Base-by-base conservation (phyloP, 2,888 invertebrate species). In the Labia minor region DNA sequence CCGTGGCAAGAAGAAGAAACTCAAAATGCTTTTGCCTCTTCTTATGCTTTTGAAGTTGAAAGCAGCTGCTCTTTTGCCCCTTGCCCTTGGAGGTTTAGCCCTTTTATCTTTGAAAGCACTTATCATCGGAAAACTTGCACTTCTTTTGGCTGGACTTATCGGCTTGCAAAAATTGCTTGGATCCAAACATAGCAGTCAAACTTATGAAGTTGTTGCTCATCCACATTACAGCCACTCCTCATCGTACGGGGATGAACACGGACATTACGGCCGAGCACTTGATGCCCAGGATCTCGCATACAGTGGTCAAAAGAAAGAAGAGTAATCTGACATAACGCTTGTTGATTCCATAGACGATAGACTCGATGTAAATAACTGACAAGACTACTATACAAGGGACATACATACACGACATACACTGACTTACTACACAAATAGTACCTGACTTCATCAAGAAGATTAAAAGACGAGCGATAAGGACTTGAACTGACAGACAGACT, bases 51-150 rank as follows among this genome's bases (percentile, higher is more conserved):
- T 91, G 75, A 89, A 90, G 75, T 78, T 92, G 76, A 92, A 92
- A 81, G 86, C 85, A 68, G 89, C 89, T 71, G 86, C 88, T 26
- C 81, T 92, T 70, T 85, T 90, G 73, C 91, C 91, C 26, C 79
- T 92, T 71, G 86, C 87, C 73, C 83, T 92, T 68, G 92, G 87
- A 72, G 83, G 81, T 72, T 84, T 92, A 73, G 91, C 90, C 66
- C 81, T 92, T 70, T 82, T 91, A 63, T 90, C 91, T 61, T 84
- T 92, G 82, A 92, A 92, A 82, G 92, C 92, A 70, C 82, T 92
- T 72, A 79, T 91, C 74, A 83, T 92, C 72, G 90, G 90, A 73
- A 92, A 92, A 81, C 85, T 92, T 69, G 91, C 92, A 1, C 81
- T 92, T 19, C 81, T 90, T 67, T 84, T 92, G 70, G 86, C 90